phyloP scores from a whole-genome alignment of 2,113 vertebrate species.

The Hipposideros armiger region DNA sequence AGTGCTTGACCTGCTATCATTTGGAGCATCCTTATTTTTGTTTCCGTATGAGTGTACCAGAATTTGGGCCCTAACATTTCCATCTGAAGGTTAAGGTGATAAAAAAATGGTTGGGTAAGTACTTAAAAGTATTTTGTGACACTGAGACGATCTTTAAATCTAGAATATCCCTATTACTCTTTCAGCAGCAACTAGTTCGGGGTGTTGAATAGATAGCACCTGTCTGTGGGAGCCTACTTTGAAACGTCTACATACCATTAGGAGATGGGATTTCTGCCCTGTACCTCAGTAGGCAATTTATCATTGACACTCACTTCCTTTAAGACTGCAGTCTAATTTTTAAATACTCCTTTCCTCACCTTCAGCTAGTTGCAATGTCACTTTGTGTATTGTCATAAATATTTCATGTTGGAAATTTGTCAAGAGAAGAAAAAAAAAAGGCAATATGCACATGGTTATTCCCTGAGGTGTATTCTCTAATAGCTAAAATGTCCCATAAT shows the following conservation, averaged over 20 bases:
- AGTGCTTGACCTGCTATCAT: background rate
- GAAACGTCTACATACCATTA: background rate
- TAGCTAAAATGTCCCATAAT: conserved; percentile 59
- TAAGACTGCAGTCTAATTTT: conserved; percentile 65
- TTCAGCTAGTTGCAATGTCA: conserved; percentile 80
- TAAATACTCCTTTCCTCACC: conserved; percentile 74
- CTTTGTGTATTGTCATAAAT: conserved; percentile 79
- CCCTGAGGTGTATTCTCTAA: conserved; percentile 59
- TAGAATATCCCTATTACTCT: conserved; percentile 10
- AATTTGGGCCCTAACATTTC: background rate
- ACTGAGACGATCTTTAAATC: conserved; percentile 28
- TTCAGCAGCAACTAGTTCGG: conserved; percentile 13
- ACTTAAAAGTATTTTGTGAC: conserved; percentile 49
- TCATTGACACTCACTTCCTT: conserved; percentile 59
- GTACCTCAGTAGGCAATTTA: conserved; percentile 58
- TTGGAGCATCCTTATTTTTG: background rate
- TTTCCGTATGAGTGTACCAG: background rate
- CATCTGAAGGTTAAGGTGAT: conserved; percentile 53
- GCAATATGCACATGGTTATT: conserved; percentile 60
- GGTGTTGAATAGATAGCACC: background rate
- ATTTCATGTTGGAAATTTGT: conserved; percentile 80
- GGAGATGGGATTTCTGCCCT: background rate
- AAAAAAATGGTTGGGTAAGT: conserved; percentile 54
- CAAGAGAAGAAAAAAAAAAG: conserved; percentile 67
- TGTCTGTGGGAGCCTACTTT: background rate